phyloP scores from a whole-genome alignment of 2,113 vertebrate species.

The Otocyon megalotis region DNA sequence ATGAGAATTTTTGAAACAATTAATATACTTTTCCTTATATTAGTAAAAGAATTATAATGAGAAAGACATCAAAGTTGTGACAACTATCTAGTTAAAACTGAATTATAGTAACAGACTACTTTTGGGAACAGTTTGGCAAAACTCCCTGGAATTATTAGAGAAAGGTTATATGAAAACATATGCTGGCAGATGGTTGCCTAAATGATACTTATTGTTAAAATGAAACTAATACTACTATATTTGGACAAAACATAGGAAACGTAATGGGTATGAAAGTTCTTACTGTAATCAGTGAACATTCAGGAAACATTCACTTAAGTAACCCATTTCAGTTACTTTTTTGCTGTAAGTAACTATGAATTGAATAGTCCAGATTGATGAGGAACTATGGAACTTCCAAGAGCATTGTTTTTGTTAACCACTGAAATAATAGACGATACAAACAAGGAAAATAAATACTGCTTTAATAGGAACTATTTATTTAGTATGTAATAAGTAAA shows the following conservation, averaged over 20 bases:
- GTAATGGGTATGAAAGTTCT: constrained; percentile 30
- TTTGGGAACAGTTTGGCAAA: constrained; percentile 61
- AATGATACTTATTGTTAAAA: constrained; percentile 56
- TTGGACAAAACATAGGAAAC: constrained; percentile 56
- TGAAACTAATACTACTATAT: constrained; percentile 57
- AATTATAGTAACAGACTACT: constrained; percentile 45
- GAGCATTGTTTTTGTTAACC: constrained; percentile 32
- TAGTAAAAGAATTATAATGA: constrained; percentile 27
- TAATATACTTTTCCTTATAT: constrained; percentile 41
- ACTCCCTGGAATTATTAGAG: constrained; percentile 7
- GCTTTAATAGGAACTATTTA: constrained; percentile 52
- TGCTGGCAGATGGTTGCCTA: constrained; percentile 45
- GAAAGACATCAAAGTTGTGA: constrained; percentile 52
- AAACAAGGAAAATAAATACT: constrained; percentile 54
- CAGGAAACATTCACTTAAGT: background rate
- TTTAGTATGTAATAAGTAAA: constrained; percentile 48
- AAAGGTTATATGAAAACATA: constrained; percentile 52
- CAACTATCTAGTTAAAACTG: constrained; percentile 48
- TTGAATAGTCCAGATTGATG: constrained; percentile 22
- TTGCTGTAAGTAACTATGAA: too few species aligned
- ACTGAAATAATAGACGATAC: constrained; percentile 13
- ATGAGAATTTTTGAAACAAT: constrained; percentile 37
- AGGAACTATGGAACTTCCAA: constrained; percentile 3
- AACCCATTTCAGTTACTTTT: background rate
- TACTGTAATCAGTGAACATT: constrained; percentile 34